Evolutionary conservation across 2,888 invertebrate genomes (phyloP).

Genomic region (Geotrupes spiniger): DNA sequence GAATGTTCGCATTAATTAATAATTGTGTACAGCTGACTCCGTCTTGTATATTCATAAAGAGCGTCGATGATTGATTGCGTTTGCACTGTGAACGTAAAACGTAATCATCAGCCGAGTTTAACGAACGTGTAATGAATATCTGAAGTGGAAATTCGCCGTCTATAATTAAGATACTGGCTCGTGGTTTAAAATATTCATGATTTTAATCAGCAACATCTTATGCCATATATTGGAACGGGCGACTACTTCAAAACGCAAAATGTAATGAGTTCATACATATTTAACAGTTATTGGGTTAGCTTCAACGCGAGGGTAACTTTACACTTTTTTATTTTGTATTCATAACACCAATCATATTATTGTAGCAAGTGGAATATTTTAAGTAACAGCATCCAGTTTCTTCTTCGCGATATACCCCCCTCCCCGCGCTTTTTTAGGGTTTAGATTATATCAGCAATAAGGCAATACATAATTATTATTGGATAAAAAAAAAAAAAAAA

Average conservation of each 20-base stretch:
- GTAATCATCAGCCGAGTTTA: conserved; percentile 35
- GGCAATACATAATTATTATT: too few relatives aligned
- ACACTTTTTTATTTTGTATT: neutral
- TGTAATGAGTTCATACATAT: neutral
- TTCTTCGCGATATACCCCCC: too few relatives aligned
- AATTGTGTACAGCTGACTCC: conserved; percentile 34
- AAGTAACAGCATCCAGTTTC: too few relatives aligned
- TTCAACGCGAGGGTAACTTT: too few relatives aligned
- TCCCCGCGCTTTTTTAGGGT: too few relatives aligned
- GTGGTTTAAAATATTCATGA: conserved; percentile 22
- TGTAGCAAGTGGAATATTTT: neutral
- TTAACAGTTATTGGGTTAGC: too few relatives aligned
- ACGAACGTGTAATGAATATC: conserved; percentile 37
- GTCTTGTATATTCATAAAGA: conserved; percentile 35
- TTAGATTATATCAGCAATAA: too few relatives aligned
- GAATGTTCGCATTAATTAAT: conserved; percentile 31
- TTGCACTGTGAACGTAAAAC: conserved; percentile 33
- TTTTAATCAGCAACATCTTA: conserved; percentile 21
- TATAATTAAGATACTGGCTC: conserved; percentile 27
- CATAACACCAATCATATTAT: too few relatives aligned
- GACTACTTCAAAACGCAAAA: neutral
- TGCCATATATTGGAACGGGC: conserved; percentile 14
- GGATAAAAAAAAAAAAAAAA: too few relatives aligned
- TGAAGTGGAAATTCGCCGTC: conserved; percentile 32
- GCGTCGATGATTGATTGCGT: conserved; percentile 34